Evolutionary conservation across 2,888 invertebrate genomes (phyloP), one percentile per base, ranked within the genome.

Genomic region (Ormyrus pomaceus): DNA sequence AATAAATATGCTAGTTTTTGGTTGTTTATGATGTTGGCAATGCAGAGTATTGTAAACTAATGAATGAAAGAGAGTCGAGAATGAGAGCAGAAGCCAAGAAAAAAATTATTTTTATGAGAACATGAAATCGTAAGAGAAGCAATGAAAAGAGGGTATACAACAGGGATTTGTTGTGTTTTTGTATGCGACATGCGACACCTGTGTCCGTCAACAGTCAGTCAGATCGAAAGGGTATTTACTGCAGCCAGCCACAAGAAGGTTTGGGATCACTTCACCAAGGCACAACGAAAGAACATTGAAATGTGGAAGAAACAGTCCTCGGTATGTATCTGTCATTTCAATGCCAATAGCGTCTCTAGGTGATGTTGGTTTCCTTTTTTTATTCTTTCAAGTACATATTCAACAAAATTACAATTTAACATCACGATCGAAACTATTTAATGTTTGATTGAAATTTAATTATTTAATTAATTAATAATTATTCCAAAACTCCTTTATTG

Each of bases 181-280:
- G 90, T 90, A 90, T 90, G 90, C 90, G 87, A 91, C 90, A 89
- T 88, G 87, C 90, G 87, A 89, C 87, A 86, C 84, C 89, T 87
- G 87, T 88, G 87, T 89, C 84, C 89, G 88, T 87, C 90, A 89
- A 89, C 96, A 98, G 98, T 98, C 95, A 96, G 96, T 95, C 98
- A 98, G 95, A 98, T 98, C 94, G 98, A 97, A 95, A 96, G 96
- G 94, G 97, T 98, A 93, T 98, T 98, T 94, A 93, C 94, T 92
- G 96, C 97, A 90, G 97, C 98, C 91, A 96, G 95, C 92, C 98
- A 98, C 93, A 98, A 98, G 95, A 98, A 98, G 93, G 97, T 97
- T 92, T 98, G 98, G 98, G 98, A 98, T 95, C 98, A 98, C 95
- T 98, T 99, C 95, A 98, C 98, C 93, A 98, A 98, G 94, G 97